Base-by-base conservation (phyloP, 2,888 invertebrate species). In the Nomada fucata region DNA sequence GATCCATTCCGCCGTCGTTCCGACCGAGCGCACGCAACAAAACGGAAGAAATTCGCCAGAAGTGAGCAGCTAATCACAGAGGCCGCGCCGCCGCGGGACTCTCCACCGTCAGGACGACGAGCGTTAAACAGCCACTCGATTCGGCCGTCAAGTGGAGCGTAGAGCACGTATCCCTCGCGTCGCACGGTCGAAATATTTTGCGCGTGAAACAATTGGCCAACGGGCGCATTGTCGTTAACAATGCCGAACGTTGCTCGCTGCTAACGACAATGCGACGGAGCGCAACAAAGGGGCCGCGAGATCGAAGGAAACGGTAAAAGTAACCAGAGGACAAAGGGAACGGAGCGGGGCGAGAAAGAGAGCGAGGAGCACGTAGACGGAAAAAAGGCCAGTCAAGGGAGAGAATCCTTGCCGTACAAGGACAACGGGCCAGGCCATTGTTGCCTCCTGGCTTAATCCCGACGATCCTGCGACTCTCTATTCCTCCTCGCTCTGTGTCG, bases 401-500 rank as follows among this genome's bases (percentile, higher is more conserved):
- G 76, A 81, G 74, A 82, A 86, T 84, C 76, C 72, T 86, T 67
- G 78, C 86, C 67, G 44, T 57, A 73, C 78, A 82, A 82, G 86
- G 80, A 82, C 79, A 79, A 83, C 88, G 42, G 79, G 68, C 70
- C 57, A 26, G 44, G 26, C 76, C 64, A 87, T 87, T 87, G 87
- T 88, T 76, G 80, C 59, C 52, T 44, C 53, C 53, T 82, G 84
- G 64, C 84, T 84, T 87, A 87, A 88, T 88, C 82, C 87, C 70
- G 64, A 36, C 63, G 23, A 82, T 86, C 84, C 82, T 74, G 73
- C 79, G 71, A 84, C 72, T 87, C 83, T 81, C 36, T 36, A 36
- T 36, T 36, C 36, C 36, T 36, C 36, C 26, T 26, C 83, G n/a
- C 20, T 53, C 53, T 82, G 7, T 1, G 75, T 42, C 53, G 36